Conservation (phyloP, 2,888 invertebrate genomes). For the Pristionchus japonicus region DNA sequence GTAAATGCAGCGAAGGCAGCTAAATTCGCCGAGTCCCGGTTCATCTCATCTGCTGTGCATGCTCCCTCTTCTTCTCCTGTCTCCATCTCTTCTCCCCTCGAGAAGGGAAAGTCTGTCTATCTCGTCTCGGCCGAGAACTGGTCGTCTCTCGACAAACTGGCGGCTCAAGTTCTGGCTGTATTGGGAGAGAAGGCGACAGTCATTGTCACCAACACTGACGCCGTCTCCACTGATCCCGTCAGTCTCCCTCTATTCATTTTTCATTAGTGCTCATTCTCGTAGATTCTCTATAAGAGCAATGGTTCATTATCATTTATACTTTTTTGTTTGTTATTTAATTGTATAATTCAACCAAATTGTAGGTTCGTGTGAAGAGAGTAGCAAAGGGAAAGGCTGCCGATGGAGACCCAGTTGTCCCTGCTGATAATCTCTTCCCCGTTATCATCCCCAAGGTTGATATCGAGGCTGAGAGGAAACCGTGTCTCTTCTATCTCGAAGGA, state of each 20-base stretch:
- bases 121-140: conserved; percentile 58
- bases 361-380: conserved; percentile 62
- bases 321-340: neutral
- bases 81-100: conserved; percentile 23
- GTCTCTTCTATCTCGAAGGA: conserved; percentile 65
- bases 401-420: neutral
- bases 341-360: neutral
- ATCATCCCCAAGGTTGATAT: neutral
- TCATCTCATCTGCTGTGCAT: conserved; percentile 52
- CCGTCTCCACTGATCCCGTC: conserved; percentile 46
- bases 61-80: conserved; percentile 37
- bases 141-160: conserved; percentile 55
- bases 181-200: conserved; percentile 52
- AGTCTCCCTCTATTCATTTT: neutral
- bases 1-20: conserved; percentile 55
- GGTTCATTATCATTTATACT: too few relatives aligned
- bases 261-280: too few relatives aligned
- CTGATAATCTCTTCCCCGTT: conserved; percentile 6
- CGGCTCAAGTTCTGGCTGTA: conserved; percentile 53
- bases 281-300: too few relatives aligned
- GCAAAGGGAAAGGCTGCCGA: too few relatives aligned
- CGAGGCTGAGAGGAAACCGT: conserved; percentile 43
- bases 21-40: conserved; percentile 54
- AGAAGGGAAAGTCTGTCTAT: conserved; percentile 53
- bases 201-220: conserved; percentile 57